Conservation (phyloP, 2,888 invertebrate genomes). For the Emmelina monodactyla region DNA sequence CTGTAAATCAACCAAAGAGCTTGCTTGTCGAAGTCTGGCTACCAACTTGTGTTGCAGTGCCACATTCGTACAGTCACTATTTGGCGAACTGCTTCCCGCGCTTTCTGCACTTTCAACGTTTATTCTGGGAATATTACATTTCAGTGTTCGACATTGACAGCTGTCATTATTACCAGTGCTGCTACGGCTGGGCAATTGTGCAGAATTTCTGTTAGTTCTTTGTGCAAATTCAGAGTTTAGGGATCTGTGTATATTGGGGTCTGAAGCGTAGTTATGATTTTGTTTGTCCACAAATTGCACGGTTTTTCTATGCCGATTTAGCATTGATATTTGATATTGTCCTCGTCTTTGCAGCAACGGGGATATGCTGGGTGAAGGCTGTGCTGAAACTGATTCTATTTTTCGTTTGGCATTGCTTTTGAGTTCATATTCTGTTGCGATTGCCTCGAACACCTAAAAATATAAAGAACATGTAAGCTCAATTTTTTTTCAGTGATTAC, state of each 20-base stretch:
- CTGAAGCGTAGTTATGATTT: conserved; percentile 34
- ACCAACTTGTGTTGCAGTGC: conserved; percentile 38
- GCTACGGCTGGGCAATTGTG: conserved; percentile 24
- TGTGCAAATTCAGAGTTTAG: conserved; percentile 16
- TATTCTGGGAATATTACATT: conserved; percentile 22
- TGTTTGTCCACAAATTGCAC: conserved; percentile 36
- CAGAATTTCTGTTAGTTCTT: conserved; percentile 18
- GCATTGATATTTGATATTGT: conserved; percentile 46
- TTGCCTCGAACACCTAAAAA: conserved; percentile 53
- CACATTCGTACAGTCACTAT: conserved; percentile 25
- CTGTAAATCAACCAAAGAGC: conserved; percentile 42
- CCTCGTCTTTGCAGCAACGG: conserved; percentile 38
- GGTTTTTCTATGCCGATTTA: conserved; percentile 33
- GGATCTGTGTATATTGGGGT: conserved; percentile 42
- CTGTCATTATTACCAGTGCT: conserved; percentile 14
- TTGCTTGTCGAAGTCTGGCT: conserved; percentile 36
- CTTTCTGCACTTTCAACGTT: conserved; percentile 21
- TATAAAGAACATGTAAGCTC: neutral
- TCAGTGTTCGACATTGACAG: conserved; percentile 22
- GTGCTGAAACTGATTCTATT: conserved; percentile 30
- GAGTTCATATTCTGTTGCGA: conserved; percentile 50
- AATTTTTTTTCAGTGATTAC: too few relatives aligned
- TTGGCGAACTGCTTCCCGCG: too few relatives aligned
- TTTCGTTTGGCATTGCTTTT: conserved; percentile 31
- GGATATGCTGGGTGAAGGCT: conserved; percentile 36